Evolutionary conservation across 2,888 invertebrate species (phyloP).

Genomic region (Yponomeuta cagnagella): DNA sequence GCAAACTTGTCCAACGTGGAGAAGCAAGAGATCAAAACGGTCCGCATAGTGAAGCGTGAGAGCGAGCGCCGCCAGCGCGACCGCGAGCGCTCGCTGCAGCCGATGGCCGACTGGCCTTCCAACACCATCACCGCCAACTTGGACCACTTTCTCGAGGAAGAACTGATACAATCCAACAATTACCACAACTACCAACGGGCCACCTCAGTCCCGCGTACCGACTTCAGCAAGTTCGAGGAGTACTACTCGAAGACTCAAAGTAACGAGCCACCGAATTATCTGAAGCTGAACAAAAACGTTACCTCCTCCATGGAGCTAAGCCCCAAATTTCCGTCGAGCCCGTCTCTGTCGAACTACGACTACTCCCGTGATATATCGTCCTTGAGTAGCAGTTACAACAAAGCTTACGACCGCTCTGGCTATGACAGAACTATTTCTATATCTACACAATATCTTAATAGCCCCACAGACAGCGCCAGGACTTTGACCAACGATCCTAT

Average conservation of each 20-base stretch:
- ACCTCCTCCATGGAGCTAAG: conserved; percentile 53
- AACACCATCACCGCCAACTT: conserved; percentile 58
- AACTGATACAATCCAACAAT: conserved; percentile 53
- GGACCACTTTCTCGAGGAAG: conserved; percentile 69
- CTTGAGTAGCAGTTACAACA: conserved; percentile 59
- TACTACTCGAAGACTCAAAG: conserved; percentile 39
- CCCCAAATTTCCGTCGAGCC: conserved; percentile 66
- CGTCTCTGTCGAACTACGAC: conserved; percentile 65
- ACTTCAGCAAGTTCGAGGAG: conserved; percentile 56
- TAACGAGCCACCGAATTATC: conserved; percentile 46
- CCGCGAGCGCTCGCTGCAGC: conserved; percentile 79
- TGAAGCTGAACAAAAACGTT: conserved; percentile 42
- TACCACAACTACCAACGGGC: conserved; percentile 50
- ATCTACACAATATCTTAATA: conserved; percentile 64
- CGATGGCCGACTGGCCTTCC: conserved; percentile 63
- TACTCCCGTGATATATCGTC: conserved; percentile 62
- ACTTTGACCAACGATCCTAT: conserved; percentile 66
- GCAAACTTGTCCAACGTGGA: conserved; percentile 84
- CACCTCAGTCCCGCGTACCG: conserved; percentile 71
- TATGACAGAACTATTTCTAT: conserved; percentile 57
- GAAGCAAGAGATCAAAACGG: conserved; percentile 93
- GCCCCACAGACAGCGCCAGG: conserved; percentile 63
- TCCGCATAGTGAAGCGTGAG: conserved; percentile 93
- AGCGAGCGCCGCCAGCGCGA: conserved; percentile 90
- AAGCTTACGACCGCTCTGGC: conserved; percentile 53